Evolutionary conservation across 1,140 invertebrate genomes (phyloP).

Genomic region (Pomacea maculata): DNA sequence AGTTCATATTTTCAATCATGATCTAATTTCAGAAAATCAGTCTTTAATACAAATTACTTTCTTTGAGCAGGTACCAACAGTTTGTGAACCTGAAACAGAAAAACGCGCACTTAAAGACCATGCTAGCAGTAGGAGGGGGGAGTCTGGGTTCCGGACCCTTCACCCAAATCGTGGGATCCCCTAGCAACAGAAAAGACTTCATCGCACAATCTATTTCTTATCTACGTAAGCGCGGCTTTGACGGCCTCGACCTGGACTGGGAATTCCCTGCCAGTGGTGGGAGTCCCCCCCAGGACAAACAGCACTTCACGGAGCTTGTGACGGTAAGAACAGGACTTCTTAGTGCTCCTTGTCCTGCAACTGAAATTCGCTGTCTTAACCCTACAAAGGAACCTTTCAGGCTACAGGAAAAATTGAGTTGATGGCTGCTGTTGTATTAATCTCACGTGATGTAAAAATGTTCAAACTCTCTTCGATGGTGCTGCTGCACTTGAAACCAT

Average conservation of each 20-base stretch:
- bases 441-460: too few relatives aligned
- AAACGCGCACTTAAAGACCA: conserved; percentile 90
- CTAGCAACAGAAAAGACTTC: conserved; percentile 42
- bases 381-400: too few relatives aligned
- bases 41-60: background rate
- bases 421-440: too few relatives aligned
- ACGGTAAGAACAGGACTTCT: conserved; percentile 68
- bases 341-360: too few relatives aligned
- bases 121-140: conserved; percentile 95
- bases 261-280: conserved; percentile 93
- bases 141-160: conserved; percentile 88
- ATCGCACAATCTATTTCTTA: conserved; percentile 77
- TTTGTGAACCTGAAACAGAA: conserved; percentile 77
- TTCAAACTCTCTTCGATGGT: too few relatives aligned
- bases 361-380: too few relatives aligned
- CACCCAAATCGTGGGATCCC: conserved; percentile 45
- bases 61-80: conserved; percentile 6
- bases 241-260: conserved; percentile 96
- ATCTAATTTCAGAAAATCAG: too few relatives aligned
- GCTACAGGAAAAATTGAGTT: too few relatives aligned
- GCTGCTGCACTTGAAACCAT: too few relatives aligned
- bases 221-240: conserved; percentile 90
- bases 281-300: conserved; percentile 87
- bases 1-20: too few relatives aligned
- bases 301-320: conserved; percentile 89